Evolutionary conservation across 2,888 invertebrate species (phyloP).

Genomic region (Tridacna gigas): DNA sequence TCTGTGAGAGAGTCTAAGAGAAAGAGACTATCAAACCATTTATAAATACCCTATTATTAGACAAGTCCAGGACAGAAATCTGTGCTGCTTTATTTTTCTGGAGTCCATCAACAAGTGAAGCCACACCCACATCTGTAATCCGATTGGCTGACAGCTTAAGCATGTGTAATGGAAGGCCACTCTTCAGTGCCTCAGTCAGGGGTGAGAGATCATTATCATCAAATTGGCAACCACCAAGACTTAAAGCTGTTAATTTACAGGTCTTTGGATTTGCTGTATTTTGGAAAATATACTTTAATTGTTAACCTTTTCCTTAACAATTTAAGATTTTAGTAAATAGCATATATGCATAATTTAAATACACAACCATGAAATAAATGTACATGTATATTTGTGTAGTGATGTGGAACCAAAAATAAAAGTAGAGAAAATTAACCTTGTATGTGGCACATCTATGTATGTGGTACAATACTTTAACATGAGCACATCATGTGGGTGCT

Average conservation of each 20-base stretch:
- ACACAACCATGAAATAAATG: no score
- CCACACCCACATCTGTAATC: conserved; percentile 72
- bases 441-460: no score
- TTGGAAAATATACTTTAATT: no score
- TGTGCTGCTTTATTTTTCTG: conserved; percentile 68
- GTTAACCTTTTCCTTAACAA: no score
- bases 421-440: no score
- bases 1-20: background rate
- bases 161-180: conserved; percentile 75
- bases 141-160: conserved; percentile 80
- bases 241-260: conserved; percentile 71
- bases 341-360: no score
- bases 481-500: no score
- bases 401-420: no score
- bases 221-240: conserved; percentile 76
- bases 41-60: conserved; percentile 72
- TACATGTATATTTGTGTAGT: no score
- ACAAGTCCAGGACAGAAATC: conserved; percentile 76
- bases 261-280: conserved; percentile 56
- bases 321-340: no score
- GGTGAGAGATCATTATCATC: conserved; percentile 74
- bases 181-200: conserved; percentile 67
- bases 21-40: background rate
- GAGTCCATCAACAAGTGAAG: conserved; percentile 68
- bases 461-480: no score